Evolutionary conservation across 1,140 invertebrate species (phyloP).

Genomic region (Aphis gossypii): DNA sequence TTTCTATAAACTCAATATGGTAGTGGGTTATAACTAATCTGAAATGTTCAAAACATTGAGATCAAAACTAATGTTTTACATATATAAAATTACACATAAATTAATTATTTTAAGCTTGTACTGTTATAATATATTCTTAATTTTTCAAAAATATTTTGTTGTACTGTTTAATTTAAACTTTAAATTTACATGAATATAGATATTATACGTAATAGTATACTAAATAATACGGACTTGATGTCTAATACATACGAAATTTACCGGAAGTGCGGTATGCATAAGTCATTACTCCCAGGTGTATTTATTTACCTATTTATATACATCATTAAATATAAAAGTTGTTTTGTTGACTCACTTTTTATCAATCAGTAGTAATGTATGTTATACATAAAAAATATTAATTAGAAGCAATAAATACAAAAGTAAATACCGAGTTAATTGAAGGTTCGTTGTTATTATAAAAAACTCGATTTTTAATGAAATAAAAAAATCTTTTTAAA

Average conservation of each 20-base stretch:
- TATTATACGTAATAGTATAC: background rate
- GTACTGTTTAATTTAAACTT: background rate
- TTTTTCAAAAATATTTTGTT: background rate
- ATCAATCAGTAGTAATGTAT: background rate
- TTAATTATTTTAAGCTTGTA: background rate
- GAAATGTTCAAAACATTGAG: background rate
- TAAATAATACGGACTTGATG: background rate
- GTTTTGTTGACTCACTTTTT: background rate
- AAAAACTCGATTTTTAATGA: background rate
- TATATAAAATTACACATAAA: no score
- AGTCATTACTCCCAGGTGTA: background rate
- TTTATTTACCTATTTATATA: background rate
- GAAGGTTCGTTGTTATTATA: background rate
- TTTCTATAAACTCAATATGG: background rate
- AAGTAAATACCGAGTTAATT: background rate
- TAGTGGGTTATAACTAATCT: background rate
- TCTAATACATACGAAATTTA: background rate
- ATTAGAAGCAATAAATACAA: background rate
- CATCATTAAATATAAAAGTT: background rate
- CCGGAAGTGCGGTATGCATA: background rate
- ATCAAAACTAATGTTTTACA: background rate
- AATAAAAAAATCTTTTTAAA: background rate
- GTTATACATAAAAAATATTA: background rate
- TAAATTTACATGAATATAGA: background rate
- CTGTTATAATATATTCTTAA: background rate